Evolutionary conservation across 2,888 invertebrate genomes (phyloP), one percentile per base, ranked within the genome.

Genomic region (Aspidiotus destructor): DNA sequence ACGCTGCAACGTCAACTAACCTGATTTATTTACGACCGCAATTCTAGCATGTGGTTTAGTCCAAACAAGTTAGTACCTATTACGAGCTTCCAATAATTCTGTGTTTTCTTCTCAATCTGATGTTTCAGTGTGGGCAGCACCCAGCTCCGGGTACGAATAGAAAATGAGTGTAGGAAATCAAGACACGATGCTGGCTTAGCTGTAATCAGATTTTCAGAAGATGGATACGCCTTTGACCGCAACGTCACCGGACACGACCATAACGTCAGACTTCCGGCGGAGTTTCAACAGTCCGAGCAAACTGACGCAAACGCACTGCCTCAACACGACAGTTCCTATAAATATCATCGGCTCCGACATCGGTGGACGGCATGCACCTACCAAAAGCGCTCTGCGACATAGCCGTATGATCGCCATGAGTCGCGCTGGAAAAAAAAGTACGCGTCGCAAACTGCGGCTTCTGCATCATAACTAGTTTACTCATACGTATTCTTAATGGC

Each of bases 401-500:
- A 85, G 85, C 75, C 79, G 86, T 72, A 86, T 86, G 85, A 82
- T 86, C 72, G 85, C 85, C 28, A 80, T 85, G 75, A 82, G 82
- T 75, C 81, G 82, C 74, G 81, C 79, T 72, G 83, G 82, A 73
- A 79, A 79, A 76, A 78, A 81, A 82, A 75, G 76, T 40, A 41
- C 48, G 53, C 16, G 28, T 28, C 28, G 28, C 28, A 28, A 28
- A 28, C 28, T 28, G 28, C 28, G 1, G 28, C 28, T 28, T 28
- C 28, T 28, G 28, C 28, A 28, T 28, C 28, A 28, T 28, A 28
- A 28, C 28, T 28, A 28, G 28, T 28, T 28, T 28, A 28, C 28
- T 28, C 28, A 28, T 28, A 28, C 28, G 28, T 28, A 28, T 28
- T 28, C 28, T 28, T 28, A 28, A 28, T 28, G 28, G 28, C 28